Percentiles rank a stretch among this genome's conserved stretches.
These are phyloP conservation scores for Luperina testacea DNA, from an alignment of 2,888 invertebrate genomes.

Conservation along the genomic window DNA sequence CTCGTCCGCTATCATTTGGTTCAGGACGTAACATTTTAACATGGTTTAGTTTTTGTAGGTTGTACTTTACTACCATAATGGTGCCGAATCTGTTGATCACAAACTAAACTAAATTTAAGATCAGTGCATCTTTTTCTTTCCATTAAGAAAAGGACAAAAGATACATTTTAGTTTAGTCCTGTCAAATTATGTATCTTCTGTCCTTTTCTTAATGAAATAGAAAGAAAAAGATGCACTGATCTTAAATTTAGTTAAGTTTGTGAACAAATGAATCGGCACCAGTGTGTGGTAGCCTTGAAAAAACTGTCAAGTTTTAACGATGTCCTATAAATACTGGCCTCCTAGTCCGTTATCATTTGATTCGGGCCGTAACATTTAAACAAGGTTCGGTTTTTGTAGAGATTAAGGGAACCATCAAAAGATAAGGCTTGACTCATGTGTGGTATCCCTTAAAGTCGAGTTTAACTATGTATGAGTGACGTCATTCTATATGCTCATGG, in stretches of 20 bases:
- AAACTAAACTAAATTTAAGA: too few relatives aligned
- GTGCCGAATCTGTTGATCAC: too few relatives aligned
- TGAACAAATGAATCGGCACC: too few relatives aligned
- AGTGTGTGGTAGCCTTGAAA: too few relatives aligned
- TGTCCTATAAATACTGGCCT: background rate
- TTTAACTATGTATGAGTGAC: conserved; percentile 22
- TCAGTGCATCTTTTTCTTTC: too few relatives aligned
- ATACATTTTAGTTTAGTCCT: too few relatives aligned
- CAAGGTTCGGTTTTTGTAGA: background rate
- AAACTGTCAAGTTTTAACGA: background rate
- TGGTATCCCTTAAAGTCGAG: background rate
- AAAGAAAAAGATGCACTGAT: too few relatives aligned
- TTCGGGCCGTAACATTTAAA: background rate
- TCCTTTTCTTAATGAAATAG: too few relatives aligned
- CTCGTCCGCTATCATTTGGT: background rate
- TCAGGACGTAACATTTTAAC: background rate
- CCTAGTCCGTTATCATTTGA: background rate
- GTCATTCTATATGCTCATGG: background rate
- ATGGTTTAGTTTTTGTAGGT: background rate
- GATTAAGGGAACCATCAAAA: background rate
- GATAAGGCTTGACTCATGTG: background rate
- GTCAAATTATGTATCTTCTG: too few relatives aligned
- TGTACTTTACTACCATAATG: too few relatives aligned
- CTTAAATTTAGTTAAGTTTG: too few relatives aligned
- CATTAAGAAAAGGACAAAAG: too few relatives aligned